Base-by-base conservation (phyloP, 2,888 invertebrate species). In the Sepioteuthis lessoniana region DNA sequence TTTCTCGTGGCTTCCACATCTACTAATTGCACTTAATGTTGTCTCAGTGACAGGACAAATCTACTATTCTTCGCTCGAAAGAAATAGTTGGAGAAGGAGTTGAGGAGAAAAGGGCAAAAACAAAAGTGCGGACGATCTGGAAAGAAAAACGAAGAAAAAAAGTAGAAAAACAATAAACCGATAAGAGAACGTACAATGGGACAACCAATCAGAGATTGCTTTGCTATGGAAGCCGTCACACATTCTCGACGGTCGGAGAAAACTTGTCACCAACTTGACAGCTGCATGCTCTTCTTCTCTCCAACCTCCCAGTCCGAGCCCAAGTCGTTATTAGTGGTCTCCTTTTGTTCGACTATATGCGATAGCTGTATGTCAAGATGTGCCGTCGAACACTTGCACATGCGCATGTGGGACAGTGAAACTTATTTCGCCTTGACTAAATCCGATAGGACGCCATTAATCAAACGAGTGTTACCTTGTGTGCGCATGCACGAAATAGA, bases 21-120 rank as follows among this genome's bases (percentile, higher is more conserved):
- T 25, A 55, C 55, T n/a, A n/a, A 76, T 76, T 25, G 16, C 76
- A 76, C n/a, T 13, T n/a, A 16, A 35, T 76, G n/a, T 16, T n/a
- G 76, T 76, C n/a, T 76, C 76, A n/a, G n/a, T n/a, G n/a, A 76
- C 76, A 76, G n/a, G n/a, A 76, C 76, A 19, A n/a, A 76, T 76
- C 76, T 76, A n/a, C n/a, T 76, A n/a, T 76, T 76, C n/a, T n/a
- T n/a, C n/a, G n/a, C 76, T 35, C n/a, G n/a, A 76, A 2, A 16
- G 76, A n/a, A 76, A n/a, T n/a, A n/a, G n/a, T n/a, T n/a, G n/a
- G n/a, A n/a, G n/a, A n/a, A 35, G 16, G n/a, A n/a, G n/a, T 16
- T 21, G 21, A 0, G 55, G 55, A 2, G 42, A 42, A 42, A 7
- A 55, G 21, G 16, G 55, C 5, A 25, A 25, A 55, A 55, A 21